Percentiles rank a stretch among this genome's conserved stretches.
These are phyloP conservation scores for Mastomys natalensis DNA, from an alignment of 2,113 vertebrate genomes.

Conservation along the genomic window DNA sequence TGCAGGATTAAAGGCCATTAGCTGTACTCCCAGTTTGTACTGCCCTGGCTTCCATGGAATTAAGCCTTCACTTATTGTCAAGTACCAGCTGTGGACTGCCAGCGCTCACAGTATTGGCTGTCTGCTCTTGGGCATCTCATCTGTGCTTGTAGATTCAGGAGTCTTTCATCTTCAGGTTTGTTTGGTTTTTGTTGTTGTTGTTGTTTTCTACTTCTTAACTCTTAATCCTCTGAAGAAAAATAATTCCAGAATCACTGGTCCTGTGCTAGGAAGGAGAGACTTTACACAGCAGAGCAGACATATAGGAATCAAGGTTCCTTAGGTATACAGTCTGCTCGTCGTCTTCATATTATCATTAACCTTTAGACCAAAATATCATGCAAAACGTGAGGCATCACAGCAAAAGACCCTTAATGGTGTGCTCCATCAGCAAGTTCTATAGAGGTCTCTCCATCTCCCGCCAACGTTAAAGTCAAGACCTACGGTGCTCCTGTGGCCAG, in stretches of 20 bases:
- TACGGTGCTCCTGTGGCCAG: rapidly evolving
- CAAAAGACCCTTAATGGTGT: rapidly evolving
- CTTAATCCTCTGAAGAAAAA: not conserved
- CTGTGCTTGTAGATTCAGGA: not conserved
- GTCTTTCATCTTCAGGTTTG: not conserved
- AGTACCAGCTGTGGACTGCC: not conserved
- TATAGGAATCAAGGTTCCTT: rapidly evolving
- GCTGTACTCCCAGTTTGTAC: not conserved
- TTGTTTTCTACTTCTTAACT: not conserved
- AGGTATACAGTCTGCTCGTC: rapidly evolving
- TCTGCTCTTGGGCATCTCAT: not conserved
- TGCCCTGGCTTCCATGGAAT: not conserved
- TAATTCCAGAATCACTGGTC: not conserved
- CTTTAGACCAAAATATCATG: not conserved
- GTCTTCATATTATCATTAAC: not conserved
- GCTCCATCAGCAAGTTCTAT: rapidly evolving
- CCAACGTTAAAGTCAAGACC: not conserved
- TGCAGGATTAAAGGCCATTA: rapidly evolving
- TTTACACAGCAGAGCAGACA: rapidly evolving
- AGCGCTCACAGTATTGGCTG: rapidly evolving
- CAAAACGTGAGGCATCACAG: not conserved
- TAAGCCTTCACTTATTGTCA: not conserved
- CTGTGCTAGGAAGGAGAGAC: not conserved
- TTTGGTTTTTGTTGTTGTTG: not conserved
- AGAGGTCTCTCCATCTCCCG: rapidly evolving